Base-by-base conservation (phyloP, 2,888 invertebrate genomes). In the Tridacna gigas region DNA sequence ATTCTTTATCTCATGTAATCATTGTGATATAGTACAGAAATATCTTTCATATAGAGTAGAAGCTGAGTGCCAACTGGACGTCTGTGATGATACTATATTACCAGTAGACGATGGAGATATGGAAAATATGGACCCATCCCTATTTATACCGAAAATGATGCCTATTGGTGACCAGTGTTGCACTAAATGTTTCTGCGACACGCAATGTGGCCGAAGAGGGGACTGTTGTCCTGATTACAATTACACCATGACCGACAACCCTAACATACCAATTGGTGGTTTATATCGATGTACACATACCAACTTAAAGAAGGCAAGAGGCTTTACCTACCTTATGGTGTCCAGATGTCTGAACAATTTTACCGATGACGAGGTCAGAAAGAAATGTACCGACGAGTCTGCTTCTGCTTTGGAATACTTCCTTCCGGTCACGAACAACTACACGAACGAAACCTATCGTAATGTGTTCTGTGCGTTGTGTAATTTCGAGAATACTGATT, bases 401-500 rank as follows among this genome's bases (percentile, higher is more conserved):
- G 25, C 51, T 25, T 51, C 51, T 15, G 71, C 51, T 2, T 13
- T 71, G 26, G 71, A 71, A 18, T 51, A 51, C 26, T 71, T 51
- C 47, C 47, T 71, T 12, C 48, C 71, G 12, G 51, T 71, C 25
- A 25, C 48, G 0, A 71, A 37, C 26, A 51, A 48, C n/a, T 22
- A 2, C 15, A 47, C 71, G 25, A 25, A 51, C 51, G 51, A 51
- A 5, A 71, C 25, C 3, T 71, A 71, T 45, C 48, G 71, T 1
- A 71, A 71, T n/a, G 9, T n/a, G 13, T 71, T 25, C n/a, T 71
- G 71, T 51, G 71, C 71, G n/a, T 26, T 51, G 20, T 71, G 71
- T 71, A 71, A 71, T 71, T 71, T 71, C 47, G 71, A 71, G 26
- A 37, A 51, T 15, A 20, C 25, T 15, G 48, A 9, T 13, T 12